Evolutionary conservation across 2,888 invertebrate genomes (phyloP), one percentile per base, ranked within the genome.

Genomic region (Dryobotodes eremita): DNA sequence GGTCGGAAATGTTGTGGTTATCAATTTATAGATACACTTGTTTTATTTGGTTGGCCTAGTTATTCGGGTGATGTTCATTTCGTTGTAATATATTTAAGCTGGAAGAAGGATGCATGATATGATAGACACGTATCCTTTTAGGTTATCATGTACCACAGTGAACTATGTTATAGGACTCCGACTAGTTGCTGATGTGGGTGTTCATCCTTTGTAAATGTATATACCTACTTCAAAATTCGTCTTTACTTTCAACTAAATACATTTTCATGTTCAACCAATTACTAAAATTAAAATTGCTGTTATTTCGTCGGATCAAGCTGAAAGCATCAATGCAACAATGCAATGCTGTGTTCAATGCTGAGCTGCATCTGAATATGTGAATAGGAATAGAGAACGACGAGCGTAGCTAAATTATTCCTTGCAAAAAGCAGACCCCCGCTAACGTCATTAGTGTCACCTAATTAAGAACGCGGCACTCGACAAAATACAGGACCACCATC

Each of bases 401-500:
- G 2, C 13, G 36, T 59, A 69, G 48, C 48, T 57, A 77, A 72
- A 82, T 75, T 77, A 75, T 69, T 86, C 48, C 62, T 75, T 73
- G 72, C 72, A 73, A 74, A 78, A 84, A 75, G 59, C 80, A 74
- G 87, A 79, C 76, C 87, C 55, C 73, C 69, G 71, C 84, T 85
- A 86, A 78, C 68, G 57, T 77, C 53, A 84, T 87, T 80, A 80
- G 71, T 59, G 77, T 84, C 87, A 85, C 59, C 59, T 71, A 79
- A 83, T 80, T 82, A 80, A 80, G 74, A 81, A 61, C 68, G 64
- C 46, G 59, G 55, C 26, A 64, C 83, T 86, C 83, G 71, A 74
- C 68, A 76, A 50, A 83, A 68, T 69, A 71, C 71, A 81, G 69
- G 70, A 77, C 72, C 66, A 77, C 81, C 74, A 42, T 88, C 42